A percentile compares a stretch with the other conserved stretches of the same genome.
Evolutionary conservation across 2,888 invertebrate genomes (phyloP).

Genomic region (Volucella zonaria): DNA sequence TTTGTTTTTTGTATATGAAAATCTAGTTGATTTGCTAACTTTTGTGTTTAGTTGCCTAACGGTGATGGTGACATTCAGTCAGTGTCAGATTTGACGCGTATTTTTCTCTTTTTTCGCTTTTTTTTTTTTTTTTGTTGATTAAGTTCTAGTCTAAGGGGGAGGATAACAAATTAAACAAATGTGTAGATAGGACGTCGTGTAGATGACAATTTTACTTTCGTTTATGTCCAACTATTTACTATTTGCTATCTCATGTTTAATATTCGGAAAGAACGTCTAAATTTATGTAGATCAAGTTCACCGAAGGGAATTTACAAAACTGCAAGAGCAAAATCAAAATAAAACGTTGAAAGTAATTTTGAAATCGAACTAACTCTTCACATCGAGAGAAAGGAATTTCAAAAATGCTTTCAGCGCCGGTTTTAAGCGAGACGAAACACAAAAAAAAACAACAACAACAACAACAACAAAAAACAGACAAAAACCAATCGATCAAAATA

Average conservation of each 20-base stretch:
- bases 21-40: slow-evolving; percentile 8
- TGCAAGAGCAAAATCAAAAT: slow-evolving; percentile 29
- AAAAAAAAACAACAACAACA: too few species aligned
- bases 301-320: slow-evolving; percentile 52
- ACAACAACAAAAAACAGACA: too few species aligned
- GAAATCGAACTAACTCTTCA: slow-evolving; percentile 16
- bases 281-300: slow-evolving; percentile 48
- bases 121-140: slow-evolving; percentile 1
- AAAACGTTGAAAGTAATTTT: slow-evolving; percentile 21
- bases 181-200: slow-evolving; percentile 47
- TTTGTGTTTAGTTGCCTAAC: slow-evolving; percentile 12
- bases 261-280: slow-evolving; percentile 20
- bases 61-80: slow-evolving; percentile 68
- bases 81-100: slow-evolving; percentile 34
- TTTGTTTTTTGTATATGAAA: neutral
- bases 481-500: neutral
- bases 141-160: slow-evolving; percentile 23
- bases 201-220: slow-evolving; percentile 55
- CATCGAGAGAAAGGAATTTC: slow-evolving; percentile 22
- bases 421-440: neutral
- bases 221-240: slow-evolving; percentile 29
- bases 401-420: slow-evolving; percentile 25
- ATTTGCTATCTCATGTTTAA: slow-evolving; percentile 68
- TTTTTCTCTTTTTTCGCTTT: neutral
- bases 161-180: neutral